Conservation (phyloP, 2,113 vertebrate species). For the Semnornis frantzii region DNA sequence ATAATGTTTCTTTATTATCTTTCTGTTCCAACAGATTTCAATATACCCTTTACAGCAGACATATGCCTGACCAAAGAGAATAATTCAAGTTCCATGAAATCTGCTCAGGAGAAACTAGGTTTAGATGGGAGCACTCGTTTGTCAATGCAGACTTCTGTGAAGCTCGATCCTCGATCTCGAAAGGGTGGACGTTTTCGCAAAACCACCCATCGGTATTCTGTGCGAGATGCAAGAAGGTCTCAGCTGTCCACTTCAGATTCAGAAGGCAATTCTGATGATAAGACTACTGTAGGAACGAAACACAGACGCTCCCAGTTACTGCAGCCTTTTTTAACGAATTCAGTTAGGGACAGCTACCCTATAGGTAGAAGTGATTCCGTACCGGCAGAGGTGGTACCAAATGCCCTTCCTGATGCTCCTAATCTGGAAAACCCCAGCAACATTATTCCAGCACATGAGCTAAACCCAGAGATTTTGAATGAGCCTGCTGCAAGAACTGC, state of each 20-base stretch:
- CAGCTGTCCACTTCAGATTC: constrained; percentile 95
- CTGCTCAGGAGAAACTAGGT: constrained; percentile 82
- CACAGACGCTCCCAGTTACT: constrained; percentile 78
- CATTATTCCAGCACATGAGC: constrained; percentile 37
- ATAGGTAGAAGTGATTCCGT: constrained; percentile 45
- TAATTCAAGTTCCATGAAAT: constrained; percentile 71
- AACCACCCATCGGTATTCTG: constrained; percentile 84
- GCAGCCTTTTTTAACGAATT: constrained; percentile 71
- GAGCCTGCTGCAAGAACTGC: constrained; percentile 81
- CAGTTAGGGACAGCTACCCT: constrained; percentile 65
- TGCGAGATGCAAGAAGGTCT: constrained; percentile 87
- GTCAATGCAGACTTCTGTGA: constrained; percentile 68
- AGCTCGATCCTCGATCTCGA: constrained; percentile 73
- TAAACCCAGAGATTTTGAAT: constrained; percentile 74
- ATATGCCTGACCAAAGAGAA: constrained; percentile 84
- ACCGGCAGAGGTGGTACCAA: background rate
- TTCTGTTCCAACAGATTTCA: constrained; percentile 83
- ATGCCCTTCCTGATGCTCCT: background rate
- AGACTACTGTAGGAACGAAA: constrained; percentile 60
- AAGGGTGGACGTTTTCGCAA: constrained; percentile 80
- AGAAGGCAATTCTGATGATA: constrained; percentile 88
- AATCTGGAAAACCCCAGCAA: constrained; percentile 32
- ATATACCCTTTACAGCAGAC: constrained; percentile 81
- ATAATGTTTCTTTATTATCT: background rate
- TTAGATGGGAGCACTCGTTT: constrained; percentile 66